phyloP scores from a whole-genome alignment of 1,140 invertebrate genomes.

The Magallana ariakensis region DNA sequence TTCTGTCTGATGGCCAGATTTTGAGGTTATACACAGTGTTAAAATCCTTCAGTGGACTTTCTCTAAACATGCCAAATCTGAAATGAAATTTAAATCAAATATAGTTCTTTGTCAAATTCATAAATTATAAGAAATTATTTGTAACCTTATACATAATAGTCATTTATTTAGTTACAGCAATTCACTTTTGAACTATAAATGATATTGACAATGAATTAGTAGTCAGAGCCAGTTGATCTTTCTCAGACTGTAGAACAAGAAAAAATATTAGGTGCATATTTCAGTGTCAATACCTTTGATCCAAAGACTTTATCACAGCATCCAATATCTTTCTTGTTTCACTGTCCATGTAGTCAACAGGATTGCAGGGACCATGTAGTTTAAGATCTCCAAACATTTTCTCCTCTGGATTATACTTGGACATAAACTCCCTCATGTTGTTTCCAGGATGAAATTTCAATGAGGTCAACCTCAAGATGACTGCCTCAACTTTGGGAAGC shows the following conservation, averaged over 20 bases:
- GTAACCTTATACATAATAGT: no score
- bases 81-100: no score
- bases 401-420: background rate
- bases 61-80: background rate
- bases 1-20: background rate
- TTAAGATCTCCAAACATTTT: background rate
- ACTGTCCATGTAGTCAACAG: slow-evolving; percentile 4
- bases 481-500: background rate
- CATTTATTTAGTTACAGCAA: no score
- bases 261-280: no score
- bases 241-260: no score
- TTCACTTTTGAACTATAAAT: no score
- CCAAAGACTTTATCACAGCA: background rate
- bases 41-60: background rate
- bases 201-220: no score
- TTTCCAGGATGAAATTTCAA: background rate
- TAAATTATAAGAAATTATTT: no score
- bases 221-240: no score
- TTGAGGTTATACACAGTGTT: background rate
- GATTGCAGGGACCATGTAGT: background rate
- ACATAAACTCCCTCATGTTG: background rate
- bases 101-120: no score
- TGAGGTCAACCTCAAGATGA: background rate
- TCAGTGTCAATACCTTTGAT: slow-evolving; percentile 6
- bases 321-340: background rate